Base-by-base conservation (phyloP, 2,797 vertebrate genomes). In the Scolopax bukidnonensis region DNA sequence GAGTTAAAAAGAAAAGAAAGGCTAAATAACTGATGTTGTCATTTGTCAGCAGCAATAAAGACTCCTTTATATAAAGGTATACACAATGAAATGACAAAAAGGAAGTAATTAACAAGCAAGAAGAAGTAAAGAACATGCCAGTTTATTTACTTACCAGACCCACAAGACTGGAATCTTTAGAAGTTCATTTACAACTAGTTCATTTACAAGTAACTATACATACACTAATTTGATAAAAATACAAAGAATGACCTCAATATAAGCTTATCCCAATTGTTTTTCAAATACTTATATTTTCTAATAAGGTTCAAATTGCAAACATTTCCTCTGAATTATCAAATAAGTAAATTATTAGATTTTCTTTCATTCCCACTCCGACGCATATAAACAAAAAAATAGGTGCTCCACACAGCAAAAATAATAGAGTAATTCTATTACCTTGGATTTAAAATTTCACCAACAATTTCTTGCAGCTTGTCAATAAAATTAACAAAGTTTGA, bases 391-490 rank as follows among this genome's bases (percentile, higher is more conserved):
- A 67, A 54, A 71, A 38, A n/a, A 61, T 14, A 65, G 21, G 13
- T 19, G 11, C 11, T 47, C 10, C 45, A 32, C 3, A 25, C 38
- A 25, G 53, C 38, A 84, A 64, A 96, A 87, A 89, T 8, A 80
- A 75, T 10, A 57, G 16, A 87, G 36, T 36, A 92, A 81, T 33
- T 76, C 40, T 45, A 59, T 97, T 99, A 99, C 99, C 99, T 99
- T 96, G 99, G 98, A 97, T 99, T 98, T 38, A 98, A 94, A 82
- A 96, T 96, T 97, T 99, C 99, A 94, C 99, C 99, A 84, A 99
- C 91, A 77, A 99, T 98, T 96, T 99, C 99, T 88, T 99, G 98
- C 94, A 99, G 97, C 92, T 98, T 98, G 97, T 99, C 99, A 38
- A 98, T 96, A 96, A 99, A 99, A 96, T 98, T 97, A 97, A 99